A percentile compares a stretch with the other conserved stretches of the same genome.
Evolutionary conservation across 2,113 vertebrate species (phyloP).

Genomic region (Narcine bancroftii): DNA sequence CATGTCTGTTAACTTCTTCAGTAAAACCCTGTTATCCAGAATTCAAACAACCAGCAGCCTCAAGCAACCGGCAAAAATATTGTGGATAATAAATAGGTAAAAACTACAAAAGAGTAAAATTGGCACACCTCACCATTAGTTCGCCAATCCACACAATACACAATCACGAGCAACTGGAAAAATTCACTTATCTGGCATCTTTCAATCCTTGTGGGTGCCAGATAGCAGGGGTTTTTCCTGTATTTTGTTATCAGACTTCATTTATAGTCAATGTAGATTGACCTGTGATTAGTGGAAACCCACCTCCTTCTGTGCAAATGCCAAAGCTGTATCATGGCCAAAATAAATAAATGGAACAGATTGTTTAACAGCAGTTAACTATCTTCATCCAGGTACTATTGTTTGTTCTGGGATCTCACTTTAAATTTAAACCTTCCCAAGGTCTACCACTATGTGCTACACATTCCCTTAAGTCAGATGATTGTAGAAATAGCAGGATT

Average conservation of each 20-base stretch:
- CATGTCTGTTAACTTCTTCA: too few relatives aligned
- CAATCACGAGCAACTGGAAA: too few relatives aligned
- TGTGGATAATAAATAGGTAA: too few relatives aligned
- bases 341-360: neutral
- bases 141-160: too few relatives aligned
- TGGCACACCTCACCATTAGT: too few relatives aligned
- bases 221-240: too few relatives aligned
- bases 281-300: neutral
- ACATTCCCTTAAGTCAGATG: neutral
- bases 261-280: neutral
- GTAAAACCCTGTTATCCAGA: too few relatives aligned
- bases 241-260: neutral
- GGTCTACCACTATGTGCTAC: conserved; percentile 23
- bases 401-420: conserved; percentile 6
- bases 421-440: neutral
- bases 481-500: neutral
- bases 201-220: too few relatives aligned
- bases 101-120: too few relatives aligned
- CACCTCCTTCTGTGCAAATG: neutral
- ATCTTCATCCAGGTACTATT: neutral
- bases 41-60: too few relatives aligned
- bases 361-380: neutral
- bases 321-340: neutral
- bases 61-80: too few relatives aligned
- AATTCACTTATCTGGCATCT: too few relatives aligned